A percentile compares a stretch with the other conserved stretches of the same genome.
Evolutionary conservation across 1,140 invertebrate genomes (phyloP).

Genomic region (Laodelphax striatellus): DNA sequence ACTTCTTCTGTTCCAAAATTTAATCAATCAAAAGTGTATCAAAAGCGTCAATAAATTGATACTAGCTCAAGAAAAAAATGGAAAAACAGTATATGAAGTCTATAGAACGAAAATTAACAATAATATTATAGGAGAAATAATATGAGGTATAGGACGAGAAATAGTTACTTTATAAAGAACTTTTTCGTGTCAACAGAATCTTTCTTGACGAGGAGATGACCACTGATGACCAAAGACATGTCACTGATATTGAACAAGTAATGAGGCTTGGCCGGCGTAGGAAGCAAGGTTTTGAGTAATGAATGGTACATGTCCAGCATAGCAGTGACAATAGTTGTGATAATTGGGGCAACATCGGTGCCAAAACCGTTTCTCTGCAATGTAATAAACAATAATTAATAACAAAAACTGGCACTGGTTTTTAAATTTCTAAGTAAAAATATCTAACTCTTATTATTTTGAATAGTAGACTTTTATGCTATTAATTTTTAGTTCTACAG

Average conservation of each 20-base stretch:
- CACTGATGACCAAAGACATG: constrained; percentile 73
- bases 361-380: constrained; percentile 58
- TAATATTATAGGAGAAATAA: not conserved
- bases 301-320: constrained; percentile 68
- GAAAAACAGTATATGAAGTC: too few relatives aligned
- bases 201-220: constrained; percentile 70
- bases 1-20: too few relatives aligned
- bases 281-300: constrained; percentile 55
- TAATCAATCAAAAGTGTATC: too few relatives aligned
- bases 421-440: too few relatives aligned
- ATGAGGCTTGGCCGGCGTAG: constrained; percentile 80
- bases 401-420: too few relatives aligned
- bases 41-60: too few relatives aligned
- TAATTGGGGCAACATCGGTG: constrained; percentile 55
- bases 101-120: not conserved
- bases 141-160: constrained; percentile 12
- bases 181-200: constrained; percentile 56
- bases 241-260: constrained; percentile 88
- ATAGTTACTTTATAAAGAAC: constrained; percentile 29
- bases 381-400: constrained; percentile 7
- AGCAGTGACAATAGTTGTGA: constrained; percentile 59
- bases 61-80: too few relatives aligned
- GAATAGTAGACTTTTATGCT: too few relatives aligned
- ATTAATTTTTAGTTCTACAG: too few relatives aligned
- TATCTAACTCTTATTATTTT: too few relatives aligned